Evolutionary conservation across 1,140 invertebrate species (phyloP).

Genomic region (Aplysia californica): DNA sequence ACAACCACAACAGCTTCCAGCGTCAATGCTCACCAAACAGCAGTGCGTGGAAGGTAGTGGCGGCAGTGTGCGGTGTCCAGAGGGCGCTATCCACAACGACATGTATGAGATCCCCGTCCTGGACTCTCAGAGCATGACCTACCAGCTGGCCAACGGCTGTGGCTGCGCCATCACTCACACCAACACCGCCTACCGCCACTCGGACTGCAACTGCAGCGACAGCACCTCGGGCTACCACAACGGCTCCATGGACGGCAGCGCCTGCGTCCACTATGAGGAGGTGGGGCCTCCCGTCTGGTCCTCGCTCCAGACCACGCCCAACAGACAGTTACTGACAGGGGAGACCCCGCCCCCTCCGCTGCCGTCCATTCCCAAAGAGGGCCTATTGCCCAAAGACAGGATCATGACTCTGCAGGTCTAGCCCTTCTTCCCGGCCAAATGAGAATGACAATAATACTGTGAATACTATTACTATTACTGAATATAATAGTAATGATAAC

Average conservation of each 20-base stretch:
- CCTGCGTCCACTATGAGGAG: slow-evolving; percentile 38
- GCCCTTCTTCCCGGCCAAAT: too few relatives aligned
- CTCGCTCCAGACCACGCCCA: slow-evolving; percentile 13
- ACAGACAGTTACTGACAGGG: neutral
- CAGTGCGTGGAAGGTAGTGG: too few relatives aligned
- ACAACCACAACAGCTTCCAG: neutral
- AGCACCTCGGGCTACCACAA: slow-evolving; percentile 29
- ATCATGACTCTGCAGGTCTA: neutral
- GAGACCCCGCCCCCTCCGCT: slow-evolving; percentile 28
- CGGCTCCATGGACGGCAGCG: slow-evolving; percentile 22
- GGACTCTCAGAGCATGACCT: neutral
- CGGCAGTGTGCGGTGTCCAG: too few relatives aligned
- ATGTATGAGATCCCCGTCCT: slow-evolving; percentile 39
- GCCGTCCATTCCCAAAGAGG: slow-evolving; percentile 30
- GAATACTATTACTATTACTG: too few relatives aligned
- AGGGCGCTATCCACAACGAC: slow-evolving; percentile 22
- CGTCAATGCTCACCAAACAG: neutral
- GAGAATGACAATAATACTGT: too few relatives aligned
- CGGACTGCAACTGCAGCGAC: slow-evolving; percentile 14
- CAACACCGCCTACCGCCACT: slow-evolving; percentile 24
- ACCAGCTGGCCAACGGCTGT: slow-evolving; percentile 11
- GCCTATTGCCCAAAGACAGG: slow-evolving; percentile 16
- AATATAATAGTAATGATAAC: too few relatives aligned
- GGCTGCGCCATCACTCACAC: slow-evolving; percentile 4
- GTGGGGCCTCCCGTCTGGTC: slow-evolving; percentile 27